Evolutionary conservation across 2,797 vertebrate genomes (phyloP).

Genomic region (Adelosebastes latens): DNA sequence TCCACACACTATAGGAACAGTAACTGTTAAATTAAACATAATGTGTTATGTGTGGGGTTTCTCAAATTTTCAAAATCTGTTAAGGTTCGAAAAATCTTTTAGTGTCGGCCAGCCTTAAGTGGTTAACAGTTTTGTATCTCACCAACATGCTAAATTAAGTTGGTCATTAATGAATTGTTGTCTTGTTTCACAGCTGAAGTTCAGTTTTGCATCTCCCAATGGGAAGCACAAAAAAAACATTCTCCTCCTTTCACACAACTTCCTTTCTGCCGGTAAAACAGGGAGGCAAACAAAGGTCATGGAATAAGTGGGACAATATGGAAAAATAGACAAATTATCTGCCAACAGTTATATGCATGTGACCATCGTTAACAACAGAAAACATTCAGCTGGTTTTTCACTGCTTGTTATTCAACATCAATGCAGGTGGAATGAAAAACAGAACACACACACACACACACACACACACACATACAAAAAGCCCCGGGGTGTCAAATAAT

Average conservation of each 20-base stretch:
- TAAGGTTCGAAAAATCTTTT: too few relatives aligned
- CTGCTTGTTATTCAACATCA: not conserved
- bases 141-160: not conserved
- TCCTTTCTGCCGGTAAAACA: slow-evolving; percentile 23
- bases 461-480: not conserved
- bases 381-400: not conserved
- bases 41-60: too few relatives aligned
- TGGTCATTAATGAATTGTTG: not conserved
- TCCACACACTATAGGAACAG: too few relatives aligned
- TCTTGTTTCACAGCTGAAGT: not conserved
- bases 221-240: not conserved
- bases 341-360: not conserved
- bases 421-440: slow-evolving; percentile 9
- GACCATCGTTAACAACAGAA: not conserved
- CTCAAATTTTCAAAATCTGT: too few relatives aligned
- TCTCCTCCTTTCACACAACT: not conserved
- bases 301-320: not conserved
- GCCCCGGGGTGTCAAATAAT: slow-evolving; percentile 37
- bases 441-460: not conserved
- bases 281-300: slow-evolving; percentile 26
- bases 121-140: not conserved
- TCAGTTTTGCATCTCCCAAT: not conserved
- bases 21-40: too few relatives aligned
- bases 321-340: not conserved
- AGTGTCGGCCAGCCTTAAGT: not conserved